These are phyloP conservation scores for Smithornis capensis DNA, from an alignment of 2,113 vertebrate species.

Conservation along the genomic window DNA sequence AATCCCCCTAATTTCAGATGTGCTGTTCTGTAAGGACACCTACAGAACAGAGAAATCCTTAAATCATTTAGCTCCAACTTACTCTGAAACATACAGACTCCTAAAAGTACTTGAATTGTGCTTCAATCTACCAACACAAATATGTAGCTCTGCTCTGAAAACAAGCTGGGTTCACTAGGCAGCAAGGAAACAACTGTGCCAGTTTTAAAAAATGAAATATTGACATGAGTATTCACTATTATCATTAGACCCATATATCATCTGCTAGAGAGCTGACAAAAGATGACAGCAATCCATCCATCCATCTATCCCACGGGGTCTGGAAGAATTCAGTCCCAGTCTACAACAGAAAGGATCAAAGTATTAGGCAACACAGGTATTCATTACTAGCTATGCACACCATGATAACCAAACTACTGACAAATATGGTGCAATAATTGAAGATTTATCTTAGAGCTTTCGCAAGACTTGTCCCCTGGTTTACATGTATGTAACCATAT, in stretches of 20 bases:
- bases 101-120: neutral
- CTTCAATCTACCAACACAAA: neutral
- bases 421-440: neutral
- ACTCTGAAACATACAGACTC: neutral
- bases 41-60: neutral
- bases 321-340: neutral
- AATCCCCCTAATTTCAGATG: neutral
- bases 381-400: neutral
- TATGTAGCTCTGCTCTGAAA: neutral
- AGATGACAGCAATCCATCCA: neutral
- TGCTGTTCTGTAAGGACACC: neutral
- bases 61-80: neutral
- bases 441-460: neutral
- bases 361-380: neutral
- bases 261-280: neutral
- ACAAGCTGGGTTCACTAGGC: neutral
- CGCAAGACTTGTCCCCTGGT: neutral
- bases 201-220: neutral
- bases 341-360: neutral
- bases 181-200: neutral
- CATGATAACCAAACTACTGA: neutral
- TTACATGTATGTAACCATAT: neutral
- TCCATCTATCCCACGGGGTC: fast-evolving
- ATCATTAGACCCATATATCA: neutral
- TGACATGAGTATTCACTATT: neutral